Percentiles rank a stretch among this genome's conserved stretches.
Evolutionary conservation across 2,888 invertebrate species (phyloP).

Genomic region (Lochmaea capreae): DNA sequence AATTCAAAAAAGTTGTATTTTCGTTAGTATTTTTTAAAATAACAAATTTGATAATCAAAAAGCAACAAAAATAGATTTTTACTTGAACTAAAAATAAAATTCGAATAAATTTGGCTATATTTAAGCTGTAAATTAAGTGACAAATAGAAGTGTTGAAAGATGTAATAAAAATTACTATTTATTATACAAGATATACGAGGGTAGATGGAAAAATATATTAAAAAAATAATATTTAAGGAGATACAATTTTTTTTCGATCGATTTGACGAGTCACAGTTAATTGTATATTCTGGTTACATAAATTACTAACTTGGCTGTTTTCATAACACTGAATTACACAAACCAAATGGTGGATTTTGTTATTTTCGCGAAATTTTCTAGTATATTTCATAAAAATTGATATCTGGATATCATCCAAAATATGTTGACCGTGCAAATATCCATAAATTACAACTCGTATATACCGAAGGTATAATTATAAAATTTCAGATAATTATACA

Average conservation of each 20-base stretch:
- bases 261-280: background rate
- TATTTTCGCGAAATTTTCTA: constrained; percentile 30
- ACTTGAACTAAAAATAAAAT: background rate
- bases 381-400: constrained; percentile 24
- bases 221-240: too few species aligned
- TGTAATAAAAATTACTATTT: background rate
- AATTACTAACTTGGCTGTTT: background rate
- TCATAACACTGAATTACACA: background rate
- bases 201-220: background rate
- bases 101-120: background rate
- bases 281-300: background rate
- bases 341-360: background rate
- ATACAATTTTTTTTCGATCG: too few species aligned
- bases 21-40: too few species aligned
- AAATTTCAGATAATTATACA: background rate
- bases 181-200: background rate
- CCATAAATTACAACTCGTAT: constrained; percentile 6
- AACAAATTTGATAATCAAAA: too few species aligned
- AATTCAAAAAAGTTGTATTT: too few species aligned
- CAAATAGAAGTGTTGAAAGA: background rate
- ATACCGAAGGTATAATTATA: constrained; percentile 13
- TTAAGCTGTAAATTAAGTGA: background rate
- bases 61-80: background rate
- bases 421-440: constrained; percentile 4
- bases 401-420: constrained; percentile 34